A percentile compares a stretch with the other conserved stretches of the same genome.
Conservation (phyloP, 2,888 invertebrate species). For the Conchocele bisecta region DNA sequence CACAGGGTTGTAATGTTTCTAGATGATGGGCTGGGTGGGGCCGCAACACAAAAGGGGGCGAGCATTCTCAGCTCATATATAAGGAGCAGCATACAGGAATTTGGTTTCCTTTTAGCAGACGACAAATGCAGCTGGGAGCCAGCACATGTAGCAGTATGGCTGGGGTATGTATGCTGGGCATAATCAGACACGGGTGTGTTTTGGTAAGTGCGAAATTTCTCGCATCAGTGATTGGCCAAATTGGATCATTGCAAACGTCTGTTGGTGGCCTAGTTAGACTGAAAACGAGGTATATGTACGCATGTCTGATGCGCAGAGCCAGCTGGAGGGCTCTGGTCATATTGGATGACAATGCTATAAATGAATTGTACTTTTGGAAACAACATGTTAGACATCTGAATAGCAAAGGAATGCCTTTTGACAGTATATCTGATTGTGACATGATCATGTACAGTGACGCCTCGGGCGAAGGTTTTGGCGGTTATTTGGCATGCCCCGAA, state of each 20-base stretch:
- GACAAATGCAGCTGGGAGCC: slow-evolving; percentile 29
- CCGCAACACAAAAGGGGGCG: too few species aligned
- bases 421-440: too few species aligned
- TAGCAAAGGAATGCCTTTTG: neutral
- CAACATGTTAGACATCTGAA: slow-evolving; percentile 13
- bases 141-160: slow-evolving; percentile 15
- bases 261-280: slow-evolving; percentile 12
- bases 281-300: slow-evolving; percentile 19
- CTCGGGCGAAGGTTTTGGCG: slow-evolving; percentile 25
- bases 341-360: slow-evolving; percentile 11
- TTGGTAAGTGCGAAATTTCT: slow-evolving; percentile 17
- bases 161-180: slow-evolving; percentile 28
- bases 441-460: slow-evolving; percentile 22
- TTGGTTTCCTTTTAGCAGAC: slow-evolving; percentile 22
- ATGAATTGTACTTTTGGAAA: slow-evolving; percentile 24
- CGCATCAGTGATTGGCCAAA: slow-evolving; percentile 19
- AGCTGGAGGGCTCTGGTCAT: slow-evolving; percentile 25
- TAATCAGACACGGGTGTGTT: too few species aligned
- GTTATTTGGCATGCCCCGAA: slow-evolving; percentile 16
- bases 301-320: slow-evolving; percentile 10
- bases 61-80: neutral
- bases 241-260: slow-evolving; percentile 20
- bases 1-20: slow-evolving; percentile 19
- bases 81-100: neutral
- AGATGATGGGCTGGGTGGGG: slow-evolving; percentile 27